Evolutionary conservation across 2,113 vertebrate genomes (phyloP).

Genomic region (Python bivittatus): DNA sequence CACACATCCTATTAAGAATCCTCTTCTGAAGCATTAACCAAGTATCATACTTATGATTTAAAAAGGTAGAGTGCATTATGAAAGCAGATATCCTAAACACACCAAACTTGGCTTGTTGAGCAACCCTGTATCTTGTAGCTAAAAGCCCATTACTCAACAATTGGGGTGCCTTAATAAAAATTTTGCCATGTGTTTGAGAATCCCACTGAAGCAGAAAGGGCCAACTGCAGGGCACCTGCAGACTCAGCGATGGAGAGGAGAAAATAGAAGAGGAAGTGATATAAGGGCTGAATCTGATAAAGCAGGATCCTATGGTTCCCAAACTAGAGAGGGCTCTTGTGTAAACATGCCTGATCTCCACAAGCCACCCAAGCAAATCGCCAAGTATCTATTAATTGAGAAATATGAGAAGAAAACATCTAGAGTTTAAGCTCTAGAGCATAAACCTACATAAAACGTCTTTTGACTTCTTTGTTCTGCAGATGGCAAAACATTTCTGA

Average conservation of each 20-base stretch:
- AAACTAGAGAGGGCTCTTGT: not conserved
- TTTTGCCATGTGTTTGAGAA: not conserved
- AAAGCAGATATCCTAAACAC: not conserved
- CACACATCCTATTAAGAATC: not conserved
- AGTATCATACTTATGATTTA: not conserved
- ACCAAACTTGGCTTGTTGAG: not conserved
- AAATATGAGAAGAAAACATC: not conserved
- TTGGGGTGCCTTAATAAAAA: not conserved
- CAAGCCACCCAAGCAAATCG: not conserved
- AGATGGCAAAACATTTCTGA: not conserved
- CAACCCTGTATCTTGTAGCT: not conserved
- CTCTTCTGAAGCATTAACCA: not conserved
- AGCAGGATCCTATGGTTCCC: not conserved
- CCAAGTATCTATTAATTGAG: not conserved
- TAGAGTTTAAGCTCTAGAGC: not conserved
- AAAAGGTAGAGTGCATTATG: not conserved
- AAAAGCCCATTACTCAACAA: too few species aligned
- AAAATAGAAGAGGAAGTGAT: not conserved
- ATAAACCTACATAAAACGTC: not conserved
- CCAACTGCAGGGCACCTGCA: not conserved
- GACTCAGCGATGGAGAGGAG: not conserved
- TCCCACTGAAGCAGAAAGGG: not conserved
- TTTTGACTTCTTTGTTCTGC: not conserved
- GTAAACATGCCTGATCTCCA: not conserved
- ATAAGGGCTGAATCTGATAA: not conserved